Evolutionary conservation across 2,113 vertebrate species (phyloP).

Genomic region (Apistogramma diplotaenia): DNA sequence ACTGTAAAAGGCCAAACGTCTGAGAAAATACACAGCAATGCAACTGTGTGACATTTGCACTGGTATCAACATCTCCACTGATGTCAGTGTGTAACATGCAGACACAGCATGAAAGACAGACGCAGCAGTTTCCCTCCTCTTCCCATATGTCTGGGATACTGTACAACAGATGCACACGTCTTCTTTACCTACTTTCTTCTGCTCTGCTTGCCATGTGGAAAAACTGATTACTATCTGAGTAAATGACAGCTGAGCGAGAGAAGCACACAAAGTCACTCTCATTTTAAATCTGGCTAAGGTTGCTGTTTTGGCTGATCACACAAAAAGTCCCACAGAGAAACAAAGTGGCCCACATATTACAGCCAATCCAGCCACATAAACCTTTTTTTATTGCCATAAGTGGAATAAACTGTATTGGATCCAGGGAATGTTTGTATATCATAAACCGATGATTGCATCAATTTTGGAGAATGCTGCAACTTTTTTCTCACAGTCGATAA

Average conservation of each 20-base stretch:
- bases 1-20: not conserved
- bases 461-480: not conserved
- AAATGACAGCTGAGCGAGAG: conserved; percentile 49
- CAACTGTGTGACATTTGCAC: conserved; percentile 10
- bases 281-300: not conserved
- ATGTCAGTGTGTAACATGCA: conserved; percentile 48
- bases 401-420: conserved; percentile 3
- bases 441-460: not conserved
- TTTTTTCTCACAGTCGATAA: not conserved
- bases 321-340: not conserved
- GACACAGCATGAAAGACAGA: conserved; percentile 56
- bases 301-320: not conserved
- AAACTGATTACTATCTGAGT: conserved; percentile 41
- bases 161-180: conserved; percentile 62
- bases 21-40: not conserved
- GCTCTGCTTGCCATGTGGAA: conserved; percentile 67
- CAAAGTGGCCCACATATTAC: not conserved
- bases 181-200: conserved; percentile 61
- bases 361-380: not conserved
- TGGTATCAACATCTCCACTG: conserved; percentile 20
- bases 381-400: not conserved
- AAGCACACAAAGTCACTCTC: conserved; percentile 27
- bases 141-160: conserved; percentile 61
- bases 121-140: conserved; percentile 49
- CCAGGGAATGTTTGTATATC: not conserved